A percentile compares a stretch with the other conserved stretches of the same genome.
phyloP scores from a whole-genome alignment of 2,797 vertebrate species.

The Pogonophryne albipinna region DNA sequence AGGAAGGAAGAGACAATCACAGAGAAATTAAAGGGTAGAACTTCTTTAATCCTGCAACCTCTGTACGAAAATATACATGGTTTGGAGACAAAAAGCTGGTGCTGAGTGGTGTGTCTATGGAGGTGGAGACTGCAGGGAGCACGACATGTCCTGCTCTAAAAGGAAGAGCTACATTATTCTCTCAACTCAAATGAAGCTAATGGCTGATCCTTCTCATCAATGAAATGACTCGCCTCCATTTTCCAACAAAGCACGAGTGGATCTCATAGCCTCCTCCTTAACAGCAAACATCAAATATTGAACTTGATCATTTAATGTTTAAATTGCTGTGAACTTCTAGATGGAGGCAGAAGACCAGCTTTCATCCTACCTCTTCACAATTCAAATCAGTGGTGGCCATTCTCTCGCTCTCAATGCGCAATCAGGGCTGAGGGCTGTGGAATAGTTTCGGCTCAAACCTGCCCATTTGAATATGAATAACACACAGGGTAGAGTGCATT shows the following conservation, averaged over 20 bases:
- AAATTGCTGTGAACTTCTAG: slow-evolving; percentile 69
- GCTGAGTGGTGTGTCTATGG: slow-evolving; percentile 18
- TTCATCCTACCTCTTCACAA: slow-evolving; percentile 76
- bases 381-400: slow-evolving; percentile 76
- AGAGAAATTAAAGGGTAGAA: slow-evolving; percentile 56
- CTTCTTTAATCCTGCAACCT: slow-evolving; percentile 52
- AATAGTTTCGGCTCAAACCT: slow-evolving; percentile 77
- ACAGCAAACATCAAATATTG: slow-evolving; percentile 76
- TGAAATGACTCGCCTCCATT: slow-evolving; percentile 61
- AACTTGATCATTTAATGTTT: slow-evolving; percentile 77
- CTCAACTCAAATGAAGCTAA: slow-evolving; percentile 59
- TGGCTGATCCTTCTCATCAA: slow-evolving; percentile 58
- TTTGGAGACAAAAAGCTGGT: slow-evolving; percentile 38
- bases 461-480: slow-evolving; percentile 84
- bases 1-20: slow-evolving; percentile 54
- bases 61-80: slow-evolving; percentile 51
- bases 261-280: slow-evolving; percentile 73
- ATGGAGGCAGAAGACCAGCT: slow-evolving; percentile 64
- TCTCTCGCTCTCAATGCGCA: slow-evolving; percentile 78
- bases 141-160: slow-evolving; percentile 31
- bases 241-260: slow-evolving; percentile 70
- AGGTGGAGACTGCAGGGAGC: slow-evolving; percentile 24
- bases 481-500: slow-evolving; percentile 81
- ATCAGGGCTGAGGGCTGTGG: slow-evolving; percentile 78
- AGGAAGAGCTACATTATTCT: slow-evolving; percentile 57